Evolutionary conservation across 2,113 vertebrate genomes (phyloP).

Genomic region (Engystomops pustulosus): DNA sequence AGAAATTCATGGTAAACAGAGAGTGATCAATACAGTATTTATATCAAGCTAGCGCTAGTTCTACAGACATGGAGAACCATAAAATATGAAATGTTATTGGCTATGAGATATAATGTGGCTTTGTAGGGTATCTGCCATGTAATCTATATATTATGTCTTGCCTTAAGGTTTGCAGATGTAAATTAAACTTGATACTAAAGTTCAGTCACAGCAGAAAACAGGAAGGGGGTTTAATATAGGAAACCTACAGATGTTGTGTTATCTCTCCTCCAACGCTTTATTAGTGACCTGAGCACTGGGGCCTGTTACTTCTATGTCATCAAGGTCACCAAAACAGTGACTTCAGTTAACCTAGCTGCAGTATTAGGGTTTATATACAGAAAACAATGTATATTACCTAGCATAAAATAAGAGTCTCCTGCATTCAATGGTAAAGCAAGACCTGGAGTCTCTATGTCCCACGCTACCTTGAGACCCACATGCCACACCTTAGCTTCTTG

Average conservation of each 20-base stretch:
- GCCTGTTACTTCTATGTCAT: neutral
- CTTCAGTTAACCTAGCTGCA: neutral
- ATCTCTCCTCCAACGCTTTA: neutral
- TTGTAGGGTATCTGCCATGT: conserved; percentile 24
- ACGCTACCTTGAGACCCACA: conserved; percentile 92
- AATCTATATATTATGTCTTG: conserved; percentile 15
- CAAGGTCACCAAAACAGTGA: neutral
- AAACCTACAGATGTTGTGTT: neutral
- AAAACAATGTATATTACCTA: conserved; percentile 70
- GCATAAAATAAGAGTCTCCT: conserved; percentile 92
- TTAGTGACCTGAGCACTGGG: neutral
- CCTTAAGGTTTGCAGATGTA: conserved; percentile 3
- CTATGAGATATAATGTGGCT: neutral
- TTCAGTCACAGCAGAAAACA: neutral
- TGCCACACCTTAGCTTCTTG: conserved; percentile 83
- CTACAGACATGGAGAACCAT: neutral
- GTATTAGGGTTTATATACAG: neutral
- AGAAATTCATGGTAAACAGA: conserved; percentile 17
- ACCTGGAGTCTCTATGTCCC: conserved; percentile 97
- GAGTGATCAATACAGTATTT: conserved; percentile 27
- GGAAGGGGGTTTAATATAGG: neutral
- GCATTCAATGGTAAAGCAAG: conserved; percentile 88
- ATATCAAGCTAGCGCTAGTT: neutral
- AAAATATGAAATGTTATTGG: conserved; percentile 3
- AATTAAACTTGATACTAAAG: conserved; percentile 19